Evolutionary conservation across 2,797 vertebrate genomes (phyloP), one percentile per base, ranked within the genome.

Genomic region (Chelmon rostratus): DNA sequence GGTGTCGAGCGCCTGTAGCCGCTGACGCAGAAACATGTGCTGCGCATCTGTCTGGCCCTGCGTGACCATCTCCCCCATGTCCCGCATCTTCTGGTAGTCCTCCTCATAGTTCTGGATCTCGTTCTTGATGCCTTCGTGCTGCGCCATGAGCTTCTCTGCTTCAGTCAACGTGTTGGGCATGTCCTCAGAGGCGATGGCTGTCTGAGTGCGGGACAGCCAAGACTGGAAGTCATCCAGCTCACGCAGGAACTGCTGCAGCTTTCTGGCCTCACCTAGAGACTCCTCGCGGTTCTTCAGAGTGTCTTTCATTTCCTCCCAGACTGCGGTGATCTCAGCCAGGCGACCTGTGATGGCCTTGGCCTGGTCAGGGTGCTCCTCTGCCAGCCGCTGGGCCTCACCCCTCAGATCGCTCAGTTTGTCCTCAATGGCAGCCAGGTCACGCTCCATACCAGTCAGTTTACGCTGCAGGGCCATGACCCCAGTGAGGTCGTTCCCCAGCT

Each of bases 61-160:
- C 0, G 98, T 99, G 89, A 99, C 98, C 97, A 97, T 97, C 93
- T 98, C 98, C 0, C 98, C 98, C 97, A 99, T 98, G 94, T 98
- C 98, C 65, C 97, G 92, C 98, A 99, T 99, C 91, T 97, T 98
- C 95, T 98, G 97, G 87, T 98, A 98, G 91, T 99, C 98, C 79
- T 98, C 97, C 88, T 99, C 97, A 0, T 99, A 99, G 91, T 99
- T 98, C 85, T 96, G 94, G 19, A 99, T 97, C 91, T 99, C 98
- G 0, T 98, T 98, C 92, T 98, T 98, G 91, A 99, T 98, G 68
- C 95, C 96, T 86, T 98, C 97, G 0, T 99, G 98, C 74, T 99
- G 98, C 0, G 96, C 96, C 71, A 98, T 97, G 63, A 99, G 96
- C 91, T 98, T 98, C 94, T 99, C 97, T 0, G 97, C 97, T 89